Percentiles rank a stretch among this genome's conserved stretches.
phyloP scores from a whole-genome alignment of 1,140 invertebrate genomes.

The Ctenoplectra terminalis region DNA sequence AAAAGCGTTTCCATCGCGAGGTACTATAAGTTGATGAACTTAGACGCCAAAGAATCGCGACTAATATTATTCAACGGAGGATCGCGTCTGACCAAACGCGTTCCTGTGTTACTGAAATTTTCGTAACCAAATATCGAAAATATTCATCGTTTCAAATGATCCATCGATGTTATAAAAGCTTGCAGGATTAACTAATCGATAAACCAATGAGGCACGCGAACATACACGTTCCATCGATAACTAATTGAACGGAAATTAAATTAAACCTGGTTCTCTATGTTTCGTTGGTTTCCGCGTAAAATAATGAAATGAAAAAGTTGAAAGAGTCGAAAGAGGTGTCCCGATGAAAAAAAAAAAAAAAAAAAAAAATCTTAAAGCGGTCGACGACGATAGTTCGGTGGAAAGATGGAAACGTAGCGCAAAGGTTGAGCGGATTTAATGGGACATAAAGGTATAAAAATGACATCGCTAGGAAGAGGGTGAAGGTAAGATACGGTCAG shows the following conservation, averaged over 20 bases:
- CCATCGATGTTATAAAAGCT: not conserved
- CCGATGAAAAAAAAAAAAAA: no score
- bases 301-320: not conserved
- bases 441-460: slow-evolving; percentile 71
- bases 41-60: not conserved
- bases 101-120: not conserved
- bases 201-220: not conserved
- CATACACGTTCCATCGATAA: not conserved
- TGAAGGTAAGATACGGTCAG: slow-evolving; percentile 64
- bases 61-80: not conserved
- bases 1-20: not conserved
- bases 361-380: not conserved
- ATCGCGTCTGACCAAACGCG: not conserved
- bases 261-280: not conserved
- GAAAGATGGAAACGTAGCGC: slow-evolving; percentile 10
- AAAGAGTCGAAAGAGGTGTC: no score
- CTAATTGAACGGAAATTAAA: not conserved
- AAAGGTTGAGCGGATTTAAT: slow-evolving; percentile 65
- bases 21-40: not conserved
- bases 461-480: slow-evolving; percentile 55
- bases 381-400: not conserved
- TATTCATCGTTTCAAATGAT: not conserved
- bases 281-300: no score
- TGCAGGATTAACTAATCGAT: not conserved
- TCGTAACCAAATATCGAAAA: no score